Evolutionary conservation across 2,113 vertebrate species (phyloP), one percentile per base, ranked within the genome.

Genomic region (Oceanodroma tethys): DNA sequence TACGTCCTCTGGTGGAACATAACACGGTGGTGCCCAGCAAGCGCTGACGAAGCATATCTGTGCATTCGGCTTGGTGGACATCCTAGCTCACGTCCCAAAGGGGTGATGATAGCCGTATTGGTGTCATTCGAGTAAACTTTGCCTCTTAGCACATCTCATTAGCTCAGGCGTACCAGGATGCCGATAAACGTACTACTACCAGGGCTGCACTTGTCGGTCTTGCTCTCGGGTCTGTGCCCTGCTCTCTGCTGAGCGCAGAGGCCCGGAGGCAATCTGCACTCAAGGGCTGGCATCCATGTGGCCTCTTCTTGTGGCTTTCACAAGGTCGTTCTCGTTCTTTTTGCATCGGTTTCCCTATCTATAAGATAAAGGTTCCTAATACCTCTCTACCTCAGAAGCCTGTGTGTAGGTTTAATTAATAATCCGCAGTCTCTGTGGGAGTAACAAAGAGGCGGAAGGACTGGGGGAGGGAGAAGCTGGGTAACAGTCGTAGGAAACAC

Each of bases 401-500:
- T 4, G 38, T 48, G 47, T 1, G 56, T 4, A 71, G 72, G 83
- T 78, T 90, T 84, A 94, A 88, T 95, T 91, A 96, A 88, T 89
- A 97, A 97, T 83, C 86, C 13, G 0, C 63, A 43, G 68, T 30
- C 59, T 72, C 83, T 26, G 86, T 79, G 83, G 86, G 88, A 97
- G 72, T 22, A 91, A 95, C 94, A 95, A 97, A 97, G 86, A 45
- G 96, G 81, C 67, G 91, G 97, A 97, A 97, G 94, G 76, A 56
- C 70, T 22, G 91, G 95, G 94, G 95, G 95, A 96, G 95, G 96
- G 94, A 91, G 88, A 93, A 92, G 90, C 79, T 1, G 85, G 67
- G 93, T 84, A 97, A 95, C 96, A 87, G 88, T 85, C 2, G n/a
- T 92, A 95, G 96, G 97, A 97, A 97, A 97, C 96, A 96, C 96